Percentiles rank a stretch among this genome's conserved stretches.
These are phyloP conservation scores for Lipophrys pholis DNA, from an alignment of 2,113 vertebrate species.

Conservation along the genomic window DNA sequence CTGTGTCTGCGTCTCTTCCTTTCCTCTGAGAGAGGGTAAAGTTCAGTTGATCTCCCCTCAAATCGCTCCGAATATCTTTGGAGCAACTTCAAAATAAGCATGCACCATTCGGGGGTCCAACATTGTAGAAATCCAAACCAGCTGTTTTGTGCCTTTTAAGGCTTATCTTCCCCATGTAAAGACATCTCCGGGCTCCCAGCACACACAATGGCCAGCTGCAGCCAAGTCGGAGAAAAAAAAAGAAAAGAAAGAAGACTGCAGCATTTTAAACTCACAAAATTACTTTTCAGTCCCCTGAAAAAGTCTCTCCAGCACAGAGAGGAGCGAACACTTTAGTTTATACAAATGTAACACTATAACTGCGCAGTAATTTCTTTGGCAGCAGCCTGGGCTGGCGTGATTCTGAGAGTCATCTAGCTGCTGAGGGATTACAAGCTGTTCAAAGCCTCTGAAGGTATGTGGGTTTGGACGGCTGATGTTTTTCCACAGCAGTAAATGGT, in stretches of 20 bases:
- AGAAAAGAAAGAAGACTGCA: background rate
- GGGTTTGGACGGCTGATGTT: constrained; percentile 77
- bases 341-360: constrained; percentile 64
- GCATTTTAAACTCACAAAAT: constrained; percentile 52
- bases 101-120: constrained; percentile 52
- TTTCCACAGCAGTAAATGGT: constrained; percentile 81
- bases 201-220: constrained; percentile 67
- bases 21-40: constrained; percentile 67
- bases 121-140: constrained; percentile 70
- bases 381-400: constrained; percentile 60
- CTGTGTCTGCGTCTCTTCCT: constrained; percentile 37
- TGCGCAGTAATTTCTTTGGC: constrained; percentile 71
- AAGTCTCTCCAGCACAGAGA: constrained; percentile 37
- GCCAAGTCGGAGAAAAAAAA: constrained; percentile 58
- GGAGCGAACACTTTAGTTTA: constrained; percentile 54
- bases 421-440: constrained; percentile 78
- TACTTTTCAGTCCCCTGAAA: constrained; percentile 52
- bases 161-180: constrained; percentile 77
- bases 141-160: constrained; percentile 73
- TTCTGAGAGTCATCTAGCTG: constrained; percentile 69
- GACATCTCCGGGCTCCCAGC: constrained; percentile 66
- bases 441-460: constrained; percentile 78
- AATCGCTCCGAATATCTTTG: constrained; percentile 75
- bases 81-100: constrained; percentile 74
- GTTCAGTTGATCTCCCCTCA: constrained; percentile 64